These are phyloP conservation scores for Thinocorus orbignyianus DNA, from an alignment of 2,113 vertebrate species.

Conservation along the genomic window DNA sequence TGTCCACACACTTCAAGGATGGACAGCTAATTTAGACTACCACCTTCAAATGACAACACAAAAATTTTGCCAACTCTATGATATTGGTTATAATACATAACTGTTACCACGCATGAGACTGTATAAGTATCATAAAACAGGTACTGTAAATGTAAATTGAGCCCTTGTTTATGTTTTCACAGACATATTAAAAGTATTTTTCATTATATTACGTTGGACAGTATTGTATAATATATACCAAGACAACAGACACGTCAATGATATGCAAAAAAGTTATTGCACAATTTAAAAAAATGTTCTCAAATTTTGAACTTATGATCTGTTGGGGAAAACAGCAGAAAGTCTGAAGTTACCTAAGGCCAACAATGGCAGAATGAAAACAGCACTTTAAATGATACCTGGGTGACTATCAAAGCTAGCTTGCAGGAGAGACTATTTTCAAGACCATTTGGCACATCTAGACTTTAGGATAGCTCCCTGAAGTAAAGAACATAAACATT, in stretches of 20 bases:
- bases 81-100: background rate
- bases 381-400: slow-evolving; percentile 9
- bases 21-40: background rate
- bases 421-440: slow-evolving; percentile 41
- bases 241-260: background rate
- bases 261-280: background rate
- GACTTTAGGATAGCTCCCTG: slow-evolving; percentile 22
- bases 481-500: slow-evolving; percentile 26
- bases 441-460: slow-evolving; percentile 54
- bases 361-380: slow-evolving; percentile 1
- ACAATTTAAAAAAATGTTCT: background rate
- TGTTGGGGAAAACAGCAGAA: background rate
- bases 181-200: background rate
- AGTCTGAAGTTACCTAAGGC: background rate
- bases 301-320: background rate
- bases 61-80: background rate
- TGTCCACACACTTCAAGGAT: background rate
- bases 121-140: background rate
- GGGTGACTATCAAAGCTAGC: background rate
- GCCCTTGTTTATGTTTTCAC: background rate
- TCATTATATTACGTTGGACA: background rate
- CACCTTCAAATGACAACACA: background rate
- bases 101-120: background rate
- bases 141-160: background rate
- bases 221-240: background rate